These are phyloP conservation scores for Pinctada fucata DNA, from an alignment of 2,888 invertebrate species.

Conservation along the genomic window DNA sequence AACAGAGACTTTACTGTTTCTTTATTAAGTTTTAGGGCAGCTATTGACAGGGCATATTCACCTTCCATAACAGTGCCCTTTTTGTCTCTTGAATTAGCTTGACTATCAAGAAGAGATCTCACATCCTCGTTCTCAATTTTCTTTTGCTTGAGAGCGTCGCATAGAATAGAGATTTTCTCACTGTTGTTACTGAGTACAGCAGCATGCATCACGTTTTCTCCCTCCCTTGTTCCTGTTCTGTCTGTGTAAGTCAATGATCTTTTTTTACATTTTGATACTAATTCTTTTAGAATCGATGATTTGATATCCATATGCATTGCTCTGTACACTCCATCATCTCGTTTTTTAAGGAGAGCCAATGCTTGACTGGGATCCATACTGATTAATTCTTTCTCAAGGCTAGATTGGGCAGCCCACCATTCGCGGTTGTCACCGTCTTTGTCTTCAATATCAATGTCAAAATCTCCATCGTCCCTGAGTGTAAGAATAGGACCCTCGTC, in stretches of 20 bases:
- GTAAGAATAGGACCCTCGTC: no score
- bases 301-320: background rate
- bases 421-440: no score
- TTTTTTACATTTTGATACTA: background rate
- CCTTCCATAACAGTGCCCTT: background rate
- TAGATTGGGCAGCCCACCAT: no score
- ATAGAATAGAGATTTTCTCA: background rate
- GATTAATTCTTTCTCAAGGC: no score
- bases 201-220: background rate
- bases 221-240: background rate
- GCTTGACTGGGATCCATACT: background rate
- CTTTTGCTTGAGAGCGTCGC: background rate
- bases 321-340: background rate
- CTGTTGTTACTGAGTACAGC: background rate
- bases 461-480: no score
- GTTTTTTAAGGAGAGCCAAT: background rate
- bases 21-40: background rate
- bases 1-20: background rate
- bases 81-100: background rate
- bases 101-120: background rate
- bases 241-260: no score
- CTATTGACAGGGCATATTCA: background rate
- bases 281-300: background rate
- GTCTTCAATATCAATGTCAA: no score
- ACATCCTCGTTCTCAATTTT: background rate